A percentile compares a stretch with the other conserved stretches of the same genome.
These are phyloP conservation scores for Notospermus geniculatus DNA, from an alignment of 1,140 invertebrate species.

Conservation along the genomic window DNA sequence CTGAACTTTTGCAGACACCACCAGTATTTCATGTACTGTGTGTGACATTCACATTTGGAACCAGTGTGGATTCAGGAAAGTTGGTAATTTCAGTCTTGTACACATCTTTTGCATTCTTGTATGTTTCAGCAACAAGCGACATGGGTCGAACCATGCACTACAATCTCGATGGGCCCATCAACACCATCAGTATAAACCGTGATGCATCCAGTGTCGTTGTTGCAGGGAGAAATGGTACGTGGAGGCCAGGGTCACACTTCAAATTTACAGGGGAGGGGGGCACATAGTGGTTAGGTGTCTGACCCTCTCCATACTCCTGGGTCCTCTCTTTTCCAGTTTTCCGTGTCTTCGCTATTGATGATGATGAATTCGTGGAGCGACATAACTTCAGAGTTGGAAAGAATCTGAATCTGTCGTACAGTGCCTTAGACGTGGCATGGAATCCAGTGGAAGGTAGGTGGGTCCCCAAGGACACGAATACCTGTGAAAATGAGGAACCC, in stretches of 20 bases:
- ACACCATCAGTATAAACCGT: conserved; percentile 85
- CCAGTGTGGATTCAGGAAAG: too few relatives aligned
- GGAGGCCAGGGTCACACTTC: too few relatives aligned
- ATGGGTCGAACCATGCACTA: conserved; percentile 20
- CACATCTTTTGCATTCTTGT: too few relatives aligned
- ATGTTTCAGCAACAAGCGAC: too few relatives aligned
- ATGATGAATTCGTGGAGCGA: conserved; percentile 66
- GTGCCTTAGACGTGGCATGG: conserved; percentile 94
- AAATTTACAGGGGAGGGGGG: too few relatives aligned
- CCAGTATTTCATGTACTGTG: too few relatives aligned
- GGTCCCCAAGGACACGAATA: too few relatives aligned
- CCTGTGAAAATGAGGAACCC: too few relatives aligned
- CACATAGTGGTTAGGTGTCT: not conserved
- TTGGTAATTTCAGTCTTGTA: too few relatives aligned
- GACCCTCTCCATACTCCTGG: not conserved
- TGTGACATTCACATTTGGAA: too few relatives aligned
- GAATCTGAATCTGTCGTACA: conserved; percentile 71
- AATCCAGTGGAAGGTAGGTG: conserved; percentile 73
- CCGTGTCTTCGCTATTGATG: conserved; percentile 85
- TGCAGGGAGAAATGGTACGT: conserved; percentile 84
- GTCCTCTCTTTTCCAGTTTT: conserved; percentile 70
- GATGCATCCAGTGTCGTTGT: conserved; percentile 89
- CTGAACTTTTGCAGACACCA: too few relatives aligned
- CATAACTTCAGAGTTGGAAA: conserved; percentile 77
- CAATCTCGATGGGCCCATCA: conserved; percentile 72